phyloP scores from a whole-genome alignment of 2,888 invertebrate genomes.

The Drosophila anceps region DNA sequence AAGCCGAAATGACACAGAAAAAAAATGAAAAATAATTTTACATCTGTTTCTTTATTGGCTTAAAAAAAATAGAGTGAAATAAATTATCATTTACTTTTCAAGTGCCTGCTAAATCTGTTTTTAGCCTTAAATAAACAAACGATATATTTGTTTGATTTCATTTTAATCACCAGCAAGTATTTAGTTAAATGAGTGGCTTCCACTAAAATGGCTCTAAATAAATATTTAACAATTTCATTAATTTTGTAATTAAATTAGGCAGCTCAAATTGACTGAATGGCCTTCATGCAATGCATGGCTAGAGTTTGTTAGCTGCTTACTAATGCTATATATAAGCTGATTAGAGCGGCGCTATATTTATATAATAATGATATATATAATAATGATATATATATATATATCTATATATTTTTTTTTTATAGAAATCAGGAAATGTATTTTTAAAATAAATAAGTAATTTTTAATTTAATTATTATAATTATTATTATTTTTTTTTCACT shows the following conservation, averaged over 20 bases:
- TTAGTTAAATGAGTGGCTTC: constrained; percentile 18
- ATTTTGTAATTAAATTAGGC: neutral
- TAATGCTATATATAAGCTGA: too few species aligned
- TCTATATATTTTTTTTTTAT: too few species aligned
- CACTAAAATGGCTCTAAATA: constrained; percentile 4
- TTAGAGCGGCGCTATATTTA: too few species aligned
- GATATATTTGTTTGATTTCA: constrained; percentile 3
- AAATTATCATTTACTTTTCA: constrained; percentile 12
- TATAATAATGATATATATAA: too few species aligned
- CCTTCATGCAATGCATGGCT: too few species aligned
- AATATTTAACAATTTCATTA: constrained; percentile 11
- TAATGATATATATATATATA: too few species aligned
- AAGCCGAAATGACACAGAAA: constrained; percentile 11
- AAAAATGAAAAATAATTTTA: neutral
- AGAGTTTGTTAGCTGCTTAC: too few species aligned
- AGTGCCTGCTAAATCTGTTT: constrained; percentile 6
- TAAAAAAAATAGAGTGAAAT: neutral
- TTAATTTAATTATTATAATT: too few species aligned
- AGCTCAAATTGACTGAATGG: too few species aligned
- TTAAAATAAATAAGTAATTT: too few species aligned
- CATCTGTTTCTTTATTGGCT: neutral
- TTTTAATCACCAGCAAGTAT: constrained; percentile 23
- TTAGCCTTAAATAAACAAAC: constrained; percentile 15
- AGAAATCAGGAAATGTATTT: too few species aligned
- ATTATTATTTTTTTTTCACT: too few species aligned